Evolutionary conservation across 2,888 invertebrate genomes (phyloP).

Genomic region (Tenthredo amoena): DNA sequence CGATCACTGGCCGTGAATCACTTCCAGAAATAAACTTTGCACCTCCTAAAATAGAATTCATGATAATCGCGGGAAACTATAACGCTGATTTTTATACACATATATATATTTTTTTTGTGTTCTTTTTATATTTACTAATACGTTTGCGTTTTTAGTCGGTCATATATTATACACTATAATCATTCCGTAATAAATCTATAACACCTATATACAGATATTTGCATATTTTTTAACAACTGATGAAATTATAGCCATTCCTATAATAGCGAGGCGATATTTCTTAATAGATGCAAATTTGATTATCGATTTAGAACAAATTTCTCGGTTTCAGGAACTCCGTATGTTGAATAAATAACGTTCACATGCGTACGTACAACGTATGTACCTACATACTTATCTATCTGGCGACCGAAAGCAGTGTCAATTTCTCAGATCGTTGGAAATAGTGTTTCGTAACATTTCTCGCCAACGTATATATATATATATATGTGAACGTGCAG

Average conservation of each 20-base stretch:
- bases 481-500: neutral
- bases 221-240: neutral
- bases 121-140: neutral
- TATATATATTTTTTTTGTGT: neutral
- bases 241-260: neutral
- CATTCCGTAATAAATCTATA: neutral
- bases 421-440: conserved; percentile 14
- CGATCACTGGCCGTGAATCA: conserved; percentile 42
- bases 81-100: neutral
- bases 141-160: neutral
- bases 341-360: conserved; percentile 2
- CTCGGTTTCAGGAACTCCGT: neutral
- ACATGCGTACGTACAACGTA: neutral
- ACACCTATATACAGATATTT: neutral
- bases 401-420: neutral
- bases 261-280: neutral
- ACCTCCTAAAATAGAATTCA: conserved; percentile 38
- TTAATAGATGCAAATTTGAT: conserved; percentile 6
- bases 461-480: neutral
- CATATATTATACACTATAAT: neutral
- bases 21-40: conserved; percentile 50
- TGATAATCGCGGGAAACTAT: neutral
- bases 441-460: neutral
- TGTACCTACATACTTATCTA: neutral
- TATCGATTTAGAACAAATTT: conserved; percentile 3